Percentiles rank a stretch among this genome's conserved stretches.
phyloP scores from a whole-genome alignment of 2,888 invertebrate species.

The Leucophora obtusa region DNA sequence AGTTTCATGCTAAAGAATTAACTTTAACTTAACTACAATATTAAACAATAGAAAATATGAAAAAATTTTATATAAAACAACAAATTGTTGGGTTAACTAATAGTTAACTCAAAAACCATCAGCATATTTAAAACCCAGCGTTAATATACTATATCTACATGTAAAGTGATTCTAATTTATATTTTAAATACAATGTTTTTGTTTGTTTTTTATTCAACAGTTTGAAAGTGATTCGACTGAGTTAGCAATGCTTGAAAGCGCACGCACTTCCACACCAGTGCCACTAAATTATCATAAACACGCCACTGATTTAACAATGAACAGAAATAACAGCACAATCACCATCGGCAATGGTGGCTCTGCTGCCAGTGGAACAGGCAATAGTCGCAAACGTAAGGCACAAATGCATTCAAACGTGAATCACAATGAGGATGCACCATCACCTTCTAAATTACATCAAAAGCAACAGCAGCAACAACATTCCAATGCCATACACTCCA shows the following conservation, averaged over 20 bases:
- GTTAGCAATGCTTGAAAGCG: slow-evolving; percentile 66
- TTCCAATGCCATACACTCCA: slow-evolving; percentile 72
- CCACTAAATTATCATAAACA: slow-evolving; percentile 72
- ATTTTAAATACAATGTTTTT: background rate
- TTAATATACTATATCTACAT: too few species aligned
- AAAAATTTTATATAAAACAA: too few species aligned
- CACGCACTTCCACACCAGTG: slow-evolving; percentile 70
- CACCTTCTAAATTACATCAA: slow-evolving; percentile 54
- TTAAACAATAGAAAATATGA: too few species aligned
- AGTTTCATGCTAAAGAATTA: too few species aligned
- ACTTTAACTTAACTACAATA: too few species aligned
- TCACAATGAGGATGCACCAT: slow-evolving; percentile 49
- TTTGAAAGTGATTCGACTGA: slow-evolving; percentile 72
- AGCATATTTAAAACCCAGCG: too few species aligned
- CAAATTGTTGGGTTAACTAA: too few species aligned
- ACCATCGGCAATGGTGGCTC: slow-evolving; percentile 60
- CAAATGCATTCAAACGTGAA: slow-evolving; percentile 56
- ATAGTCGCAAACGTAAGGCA: slow-evolving; percentile 59
- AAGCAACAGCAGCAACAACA: slow-evolving; percentile 68
- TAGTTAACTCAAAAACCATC: too few species aligned
- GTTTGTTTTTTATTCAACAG: slow-evolving; percentile 63
- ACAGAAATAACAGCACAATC: slow-evolving; percentile 33
- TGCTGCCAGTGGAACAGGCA: slow-evolving; percentile 30
- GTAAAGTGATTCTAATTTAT: too few species aligned
- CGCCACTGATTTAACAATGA: slow-evolving; percentile 65